These are phyloP conservation scores for Yoshiicerus persimilis DNA, from an alignment of 1,140 invertebrate species.

Conservation along the genomic window DNA sequence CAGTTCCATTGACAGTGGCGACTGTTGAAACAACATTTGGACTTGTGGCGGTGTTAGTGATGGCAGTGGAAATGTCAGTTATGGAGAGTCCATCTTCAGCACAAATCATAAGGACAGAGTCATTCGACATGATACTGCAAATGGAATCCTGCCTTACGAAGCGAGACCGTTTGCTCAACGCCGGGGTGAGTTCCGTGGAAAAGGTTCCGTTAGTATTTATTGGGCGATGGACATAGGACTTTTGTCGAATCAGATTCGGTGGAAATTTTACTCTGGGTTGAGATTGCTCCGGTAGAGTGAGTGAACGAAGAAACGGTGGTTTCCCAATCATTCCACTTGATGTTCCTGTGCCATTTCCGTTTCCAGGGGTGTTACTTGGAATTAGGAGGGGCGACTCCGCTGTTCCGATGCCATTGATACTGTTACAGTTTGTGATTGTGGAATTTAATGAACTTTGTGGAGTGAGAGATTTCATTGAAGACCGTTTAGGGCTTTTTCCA, in stretches of 20 bases:
- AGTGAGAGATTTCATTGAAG: slow-evolving; percentile 48
- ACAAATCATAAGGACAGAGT: slow-evolving; percentile 47
- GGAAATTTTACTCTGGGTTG: slow-evolving; percentile 47
- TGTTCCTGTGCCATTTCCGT: not conserved
- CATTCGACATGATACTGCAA: slow-evolving; percentile 44
- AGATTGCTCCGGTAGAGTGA: slow-evolving; percentile 45
- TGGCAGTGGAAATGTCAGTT: not conserved
- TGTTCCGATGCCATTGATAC: not conserved
- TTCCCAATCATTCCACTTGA: not conserved
- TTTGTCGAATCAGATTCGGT: slow-evolving; percentile 42
- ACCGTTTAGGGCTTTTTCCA: slow-evolving; percentile 44
- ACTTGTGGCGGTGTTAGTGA: not conserved
- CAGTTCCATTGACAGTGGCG: not conserved
- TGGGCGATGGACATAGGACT: slow-evolving; percentile 30
- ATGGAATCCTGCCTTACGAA: slow-evolving; percentile 48
- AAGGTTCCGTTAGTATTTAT: not conserved
- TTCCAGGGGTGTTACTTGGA: not conserved
- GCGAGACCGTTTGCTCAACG: not conserved
- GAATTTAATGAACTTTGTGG: slow-evolving; percentile 48
- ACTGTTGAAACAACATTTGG: not conserved
- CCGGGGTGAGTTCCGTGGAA: slow-evolving; percentile 24
- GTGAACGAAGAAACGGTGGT: slow-evolving; percentile 44
- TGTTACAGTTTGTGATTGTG: slow-evolving; percentile 31
- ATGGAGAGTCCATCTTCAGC: slow-evolving; percentile 39
- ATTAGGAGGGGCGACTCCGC: slow-evolving; percentile 32